A percentile compares a stretch with the other conserved stretches of the same genome.
Conservation (phyloP, 2,888 invertebrate genomes). For the Gisinianus flammeolus region DNA sequence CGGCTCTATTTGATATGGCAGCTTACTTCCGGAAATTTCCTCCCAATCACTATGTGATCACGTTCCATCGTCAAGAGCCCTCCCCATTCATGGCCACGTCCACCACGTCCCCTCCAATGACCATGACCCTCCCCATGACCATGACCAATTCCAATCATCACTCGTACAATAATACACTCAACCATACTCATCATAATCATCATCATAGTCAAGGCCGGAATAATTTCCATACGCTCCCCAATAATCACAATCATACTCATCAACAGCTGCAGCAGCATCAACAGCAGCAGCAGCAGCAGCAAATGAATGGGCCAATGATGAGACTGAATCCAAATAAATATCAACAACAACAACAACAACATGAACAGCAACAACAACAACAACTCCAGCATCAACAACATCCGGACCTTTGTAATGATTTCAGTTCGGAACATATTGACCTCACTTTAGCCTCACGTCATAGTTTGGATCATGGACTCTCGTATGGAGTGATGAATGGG, state of each 20-base stretch:
- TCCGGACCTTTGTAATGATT: slow-evolving; percentile 55
- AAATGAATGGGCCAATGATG: slow-evolving; percentile 30
- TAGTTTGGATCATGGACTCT: slow-evolving; percentile 33
- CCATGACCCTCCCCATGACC: slow-evolving; percentile 20
- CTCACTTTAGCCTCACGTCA: slow-evolving; percentile 37
- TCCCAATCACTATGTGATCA: slow-evolving; percentile 56
- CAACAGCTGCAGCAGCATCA: too few species aligned
- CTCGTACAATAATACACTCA: slow-evolving; percentile 2
- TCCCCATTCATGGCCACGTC: slow-evolving; percentile 53
- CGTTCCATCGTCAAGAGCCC: slow-evolving; percentile 57
- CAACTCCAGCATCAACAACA: slow-evolving; percentile 35
- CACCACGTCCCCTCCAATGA: slow-evolving; percentile 24
- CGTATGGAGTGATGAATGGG: background rate
- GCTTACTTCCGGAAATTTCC: slow-evolving; percentile 56
- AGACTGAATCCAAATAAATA: slow-evolving; percentile 41
- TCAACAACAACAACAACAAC: slow-evolving; percentile 29
- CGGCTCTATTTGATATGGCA: slow-evolving; percentile 57
- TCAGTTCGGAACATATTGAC: slow-evolving; percentile 48
- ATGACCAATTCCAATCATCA: slow-evolving; percentile 9
- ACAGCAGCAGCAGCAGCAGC: too few species aligned
- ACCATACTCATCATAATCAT: slow-evolving; percentile 25
- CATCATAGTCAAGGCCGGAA: slow-evolving; percentile 33
- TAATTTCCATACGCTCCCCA: slow-evolving; percentile 39
- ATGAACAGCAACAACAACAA: slow-evolving; percentile 11
- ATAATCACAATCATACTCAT: slow-evolving; percentile 17